A percentile compares a stretch with the other conserved stretches of the same genome.
Conservation (phyloP, 2,113 vertebrate genomes). For the Rhea pennata region DNA sequence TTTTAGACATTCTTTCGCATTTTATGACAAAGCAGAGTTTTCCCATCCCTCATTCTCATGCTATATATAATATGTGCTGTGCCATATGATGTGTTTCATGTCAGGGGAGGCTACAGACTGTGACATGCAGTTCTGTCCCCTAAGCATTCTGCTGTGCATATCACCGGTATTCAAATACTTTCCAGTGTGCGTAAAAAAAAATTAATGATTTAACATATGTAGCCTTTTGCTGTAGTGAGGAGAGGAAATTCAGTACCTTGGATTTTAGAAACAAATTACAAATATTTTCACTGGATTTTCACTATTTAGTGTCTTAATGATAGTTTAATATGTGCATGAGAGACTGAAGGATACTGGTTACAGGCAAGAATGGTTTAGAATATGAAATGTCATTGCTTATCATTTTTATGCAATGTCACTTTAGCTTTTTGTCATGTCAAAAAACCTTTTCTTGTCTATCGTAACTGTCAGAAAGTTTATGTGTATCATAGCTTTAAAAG, state of each 20-base stretch:
- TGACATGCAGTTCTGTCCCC: neutral
- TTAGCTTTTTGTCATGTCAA: neutral
- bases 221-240: neutral
- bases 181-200: neutral
- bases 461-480: neutral
- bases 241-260: neutral
- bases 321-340: slow-evolving; percentile 7
- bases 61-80: neutral
- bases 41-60: neutral
- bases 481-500: neutral
- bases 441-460: neutral
- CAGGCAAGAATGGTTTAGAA: neutral
- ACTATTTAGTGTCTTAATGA: neutral
- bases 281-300: neutral
- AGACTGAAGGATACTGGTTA: neutral
- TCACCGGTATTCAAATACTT: fast-evolving
- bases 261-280: neutral
- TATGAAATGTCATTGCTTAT: slow-evolving; percentile 10
- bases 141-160: neutral
- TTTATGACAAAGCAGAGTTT: neutral
- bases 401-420: slow-evolving; percentile 3
- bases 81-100: fast-evolving
- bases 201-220: neutral
- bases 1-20: too few species aligned
- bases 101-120: neutral